Base-by-base conservation (phyloP, 2,797 vertebrate species). In the Nothura maculosa region DNA sequence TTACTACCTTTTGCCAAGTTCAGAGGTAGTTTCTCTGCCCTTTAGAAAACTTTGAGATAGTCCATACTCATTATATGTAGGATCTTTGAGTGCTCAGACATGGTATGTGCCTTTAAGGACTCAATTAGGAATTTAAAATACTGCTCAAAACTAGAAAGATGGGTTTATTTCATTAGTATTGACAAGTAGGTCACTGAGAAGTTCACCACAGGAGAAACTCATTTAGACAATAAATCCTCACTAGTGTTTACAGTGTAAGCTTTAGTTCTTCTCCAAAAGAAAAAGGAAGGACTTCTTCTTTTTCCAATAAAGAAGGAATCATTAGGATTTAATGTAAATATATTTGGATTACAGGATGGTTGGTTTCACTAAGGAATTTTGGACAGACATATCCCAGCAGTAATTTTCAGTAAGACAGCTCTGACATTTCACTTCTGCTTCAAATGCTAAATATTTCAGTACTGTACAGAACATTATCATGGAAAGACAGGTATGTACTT, bases 91-190 rank as follows among this genome's bases (percentile, higher is more conserved):
- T 92, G 81, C 42, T 61, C 73, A 75, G 61, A 24, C 80, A 77
- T 24, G 66, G 48, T 79, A 82, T 45, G 27, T 58, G 55, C 47
- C 42, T 0, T 0, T 87, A 76, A 96, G 80, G 47, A 90, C 66
- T 89, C 72, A 63, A 79, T 93, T 90, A 90, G 36, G 75, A 92
- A 83, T 93, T 81, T 94, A 83, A 94, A 87, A 55, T 45, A 67
- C 32, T 89, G 47, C 81, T 95, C 89, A 91, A 76, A 90, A 88
- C 73, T 62, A 84, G 86, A 93, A 90, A 81, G 82, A 62, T 92
- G 62, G n/a, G 80, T 54, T 95, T 88, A 87, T 96, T 90, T 89
- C 64, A 91, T 94, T 92, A 87, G 74, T 91, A 81, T 94, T 94
- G 95, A 72, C 84, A 82, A 60, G 55, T n/a, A 87, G 69, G 89